These are phyloP conservation scores for Schizopygopsis malacanthus DNA, from an alignment of 2,797 vertebrate species.

Conservation along the genomic window DNA sequence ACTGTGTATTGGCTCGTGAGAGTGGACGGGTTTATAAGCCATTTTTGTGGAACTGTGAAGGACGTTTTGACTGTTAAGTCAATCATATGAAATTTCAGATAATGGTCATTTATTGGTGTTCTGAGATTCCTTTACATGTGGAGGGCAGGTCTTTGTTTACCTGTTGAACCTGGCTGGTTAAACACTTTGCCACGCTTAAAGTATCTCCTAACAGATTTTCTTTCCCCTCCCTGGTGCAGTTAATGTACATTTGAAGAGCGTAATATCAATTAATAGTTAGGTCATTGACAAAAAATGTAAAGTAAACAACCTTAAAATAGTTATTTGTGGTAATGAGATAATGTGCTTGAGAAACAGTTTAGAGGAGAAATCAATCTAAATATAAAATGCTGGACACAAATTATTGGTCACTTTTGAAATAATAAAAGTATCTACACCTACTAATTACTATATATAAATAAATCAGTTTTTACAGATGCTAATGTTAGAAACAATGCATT, in stretches of 20 bases:
- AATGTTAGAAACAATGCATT: neutral
- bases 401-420: neutral
- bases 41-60: constrained; percentile 26
- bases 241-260: constrained; percentile 5
- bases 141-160: constrained; percentile 29
- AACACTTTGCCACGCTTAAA: constrained; percentile 31
- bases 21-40: neutral
- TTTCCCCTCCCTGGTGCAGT: constrained; percentile 20
- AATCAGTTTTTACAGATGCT: neutral
- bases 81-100: constrained; percentile 21
- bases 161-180: constrained; percentile 20
- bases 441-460: neutral
- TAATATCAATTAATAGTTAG: neutral
- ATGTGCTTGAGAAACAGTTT: neutral
- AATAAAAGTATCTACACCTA: neutral
- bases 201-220: constrained; percentile 39
- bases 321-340: neutral
- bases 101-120: constrained; percentile 13
- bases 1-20: constrained; percentile 6
- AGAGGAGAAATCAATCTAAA: neutral
- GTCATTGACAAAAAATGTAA: neutral
- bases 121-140: neutral
- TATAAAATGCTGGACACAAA: neutral
- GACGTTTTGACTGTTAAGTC: constrained; percentile 16
- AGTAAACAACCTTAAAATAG: neutral